These are phyloP conservation scores for Manacus vitellinus DNA, from an alignment of 2,113 vertebrate genomes.

Conservation along the genomic window DNA sequence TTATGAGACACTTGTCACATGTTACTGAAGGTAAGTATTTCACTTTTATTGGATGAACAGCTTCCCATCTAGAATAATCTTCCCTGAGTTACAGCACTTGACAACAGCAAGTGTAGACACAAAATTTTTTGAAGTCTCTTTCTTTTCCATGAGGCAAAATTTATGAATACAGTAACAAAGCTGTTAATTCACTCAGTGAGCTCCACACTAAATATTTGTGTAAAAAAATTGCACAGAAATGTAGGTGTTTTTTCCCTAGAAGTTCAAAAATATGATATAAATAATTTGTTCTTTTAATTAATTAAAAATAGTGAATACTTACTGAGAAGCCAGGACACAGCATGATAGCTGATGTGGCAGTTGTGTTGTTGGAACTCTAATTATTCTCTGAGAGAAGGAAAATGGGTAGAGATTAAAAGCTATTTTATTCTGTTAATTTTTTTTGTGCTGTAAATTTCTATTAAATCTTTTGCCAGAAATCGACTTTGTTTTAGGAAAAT, in stretches of 20 bases:
- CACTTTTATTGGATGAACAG: not conserved
- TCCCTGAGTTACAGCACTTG: not conserved
- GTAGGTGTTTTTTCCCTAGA: not conserved
- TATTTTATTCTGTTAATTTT: not conserved
- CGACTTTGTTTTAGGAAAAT: not conserved
- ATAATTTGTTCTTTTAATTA: not conserved
- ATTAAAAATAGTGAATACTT: not conserved
- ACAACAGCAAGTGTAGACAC: not conserved
- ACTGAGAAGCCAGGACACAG: not conserved
- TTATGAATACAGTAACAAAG: not conserved
- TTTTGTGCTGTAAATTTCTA: conserved; percentile 28
- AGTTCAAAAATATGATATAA: not conserved
- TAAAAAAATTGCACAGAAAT: not conserved
- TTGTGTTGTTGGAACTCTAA: conserved; percentile 3
- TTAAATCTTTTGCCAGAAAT: conserved; percentile 15
- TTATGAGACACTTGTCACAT: not conserved
- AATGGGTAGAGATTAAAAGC: not conserved
- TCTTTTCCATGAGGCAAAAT: not conserved
- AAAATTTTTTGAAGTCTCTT: not conserved
- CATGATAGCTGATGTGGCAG: not conserved
- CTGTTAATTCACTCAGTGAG: not conserved
- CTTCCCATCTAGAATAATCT: not conserved
- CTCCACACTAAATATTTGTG: not conserved
- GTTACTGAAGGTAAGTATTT: not conserved
- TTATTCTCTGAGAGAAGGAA: not conserved